Percentiles rank a stretch among this genome's conserved stretches.
Evolutionary conservation across 2,888 invertebrate genomes (phyloP).

Genomic region (Meganola albula): DNA sequence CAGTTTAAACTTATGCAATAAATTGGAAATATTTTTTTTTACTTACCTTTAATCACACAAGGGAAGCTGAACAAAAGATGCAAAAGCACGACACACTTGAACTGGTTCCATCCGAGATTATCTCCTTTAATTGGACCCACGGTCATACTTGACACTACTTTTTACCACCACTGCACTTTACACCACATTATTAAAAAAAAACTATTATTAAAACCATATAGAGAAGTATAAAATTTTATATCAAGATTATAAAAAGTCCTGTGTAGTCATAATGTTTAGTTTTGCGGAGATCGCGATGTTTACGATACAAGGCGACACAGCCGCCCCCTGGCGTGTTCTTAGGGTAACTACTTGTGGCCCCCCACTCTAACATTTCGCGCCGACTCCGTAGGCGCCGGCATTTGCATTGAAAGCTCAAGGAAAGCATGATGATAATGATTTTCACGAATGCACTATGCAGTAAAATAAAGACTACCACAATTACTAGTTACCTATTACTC

Average conservation of each 20-base stretch:
- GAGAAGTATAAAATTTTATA: no score
- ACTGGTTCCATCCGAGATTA: slow-evolving; percentile 64
- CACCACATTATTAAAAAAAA: slow-evolving; percentile 33
- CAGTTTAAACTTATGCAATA: no score
- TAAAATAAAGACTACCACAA: no score
- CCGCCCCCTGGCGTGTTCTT: slow-evolving; percentile 50
- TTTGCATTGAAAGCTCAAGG: slow-evolving; percentile 43
- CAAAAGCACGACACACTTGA: slow-evolving; percentile 59
- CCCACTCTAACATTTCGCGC: slow-evolving; percentile 69
- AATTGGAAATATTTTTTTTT: no score
- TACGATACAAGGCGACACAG: slow-evolving; percentile 49
- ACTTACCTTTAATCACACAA: slow-evolving; percentile 53
- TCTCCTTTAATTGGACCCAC: slow-evolving; percentile 61
- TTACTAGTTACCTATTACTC: no score
- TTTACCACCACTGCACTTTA: slow-evolving; percentile 50
- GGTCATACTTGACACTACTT: slow-evolving; percentile 67
- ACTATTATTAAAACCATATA: background rate
- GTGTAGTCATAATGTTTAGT: slow-evolving; percentile 33
- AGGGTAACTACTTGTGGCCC: slow-evolving; percentile 72
- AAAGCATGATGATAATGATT: slow-evolving; percentile 48
- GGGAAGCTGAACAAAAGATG: slow-evolving; percentile 58
- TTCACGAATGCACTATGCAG: slow-evolving; percentile 30
- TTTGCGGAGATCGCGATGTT: slow-evolving; percentile 61
- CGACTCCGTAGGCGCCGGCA: slow-evolving; percentile 63
- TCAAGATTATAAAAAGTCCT: slow-evolving; percentile 4